Percentiles rank a stretch among this genome's conserved stretches.
Evolutionary conservation across 2,113 vertebrate genomes (phyloP).

Genomic region (Cebidichthys violaceus): DNA sequence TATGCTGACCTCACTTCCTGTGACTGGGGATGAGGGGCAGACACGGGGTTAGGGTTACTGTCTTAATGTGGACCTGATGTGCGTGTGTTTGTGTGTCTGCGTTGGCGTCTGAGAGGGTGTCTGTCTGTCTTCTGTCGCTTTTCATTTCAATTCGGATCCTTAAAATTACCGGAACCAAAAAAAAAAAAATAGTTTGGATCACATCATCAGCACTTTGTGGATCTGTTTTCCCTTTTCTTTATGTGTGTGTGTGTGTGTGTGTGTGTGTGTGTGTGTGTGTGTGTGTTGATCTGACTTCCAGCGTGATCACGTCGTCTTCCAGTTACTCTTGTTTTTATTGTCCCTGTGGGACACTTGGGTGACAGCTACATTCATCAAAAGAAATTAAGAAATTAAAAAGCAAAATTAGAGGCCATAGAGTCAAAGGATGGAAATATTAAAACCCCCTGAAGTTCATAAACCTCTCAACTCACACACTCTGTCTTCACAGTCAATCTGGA

Average conservation of each 20-base stretch:
- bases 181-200: background rate
- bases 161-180: background rate
- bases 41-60: constrained; percentile 56
- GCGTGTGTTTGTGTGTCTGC: constrained; percentile 29
- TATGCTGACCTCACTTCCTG: constrained; percentile 75
- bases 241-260: background rate
- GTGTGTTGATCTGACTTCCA: constrained; percentile 26
- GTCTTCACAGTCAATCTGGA: constrained; percentile 32
- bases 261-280: background rate
- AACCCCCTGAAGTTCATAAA: constrained; percentile 17
- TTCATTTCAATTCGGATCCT: constrained; percentile 10
- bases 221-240: constrained; percentile 22
- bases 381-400: constrained; percentile 3
- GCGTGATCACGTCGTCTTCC: constrained; percentile 17
- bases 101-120: background rate
- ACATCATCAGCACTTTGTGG: constrained; percentile 8
- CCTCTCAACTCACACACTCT: constrained; percentile 22
- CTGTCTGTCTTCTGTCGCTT: constrained; percentile 9
- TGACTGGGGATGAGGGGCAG: constrained; percentile 36
- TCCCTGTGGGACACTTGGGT: constrained; percentile 8
- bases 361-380: constrained; percentile 49
- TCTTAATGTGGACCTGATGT: constrained; percentile 74
- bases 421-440: constrained; percentile 14
- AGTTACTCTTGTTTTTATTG: constrained; percentile 32
- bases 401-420: constrained; percentile 40